Evolutionary conservation across 2,888 invertebrate genomes (phyloP), one percentile per base, ranked within the genome.

Genomic region (Dasypogon diadema): DNA sequence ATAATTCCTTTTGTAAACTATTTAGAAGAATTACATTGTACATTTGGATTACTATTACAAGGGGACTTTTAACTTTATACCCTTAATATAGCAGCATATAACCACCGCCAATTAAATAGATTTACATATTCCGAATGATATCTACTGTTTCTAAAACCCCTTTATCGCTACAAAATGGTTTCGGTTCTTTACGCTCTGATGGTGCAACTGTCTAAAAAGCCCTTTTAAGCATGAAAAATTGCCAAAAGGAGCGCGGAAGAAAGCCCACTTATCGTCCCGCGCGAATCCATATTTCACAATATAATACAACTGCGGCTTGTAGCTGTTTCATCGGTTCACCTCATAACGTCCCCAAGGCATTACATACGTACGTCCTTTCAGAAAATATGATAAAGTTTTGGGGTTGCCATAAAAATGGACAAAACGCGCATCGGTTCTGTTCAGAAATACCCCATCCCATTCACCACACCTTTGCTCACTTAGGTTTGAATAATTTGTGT

Each of bases 211-310:
- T 42, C 63, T 42, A 37, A 63, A 63, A 63, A 42, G 18, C 37
- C 37, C 34, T 42, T 60, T 63, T 63, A 37, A 42, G 42, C 37
- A 63, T 63, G 63, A 63, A 63, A 63, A 63, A 63, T 63, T 34
- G 63, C 63, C 37, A 18, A 63, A 37, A 26, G 60, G 30, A 60
- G 30, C 60, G 18, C 18, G 2, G 37, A 34, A 63, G 60, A 37
- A 48, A 63, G 18, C 63, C 37, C 63, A 10, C 42, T 10, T 63
- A 63, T 63, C 63, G 63, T 37, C 18, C 63, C 42, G 22, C 22
- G 26, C 42, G 63, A 30, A 63, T 1, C 63, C 63, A 63, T 63
- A 63, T 63, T 63, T 63, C 63, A 63, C 34, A 63, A 63, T 34
- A 63, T 63, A 63, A 34, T 63, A 63, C 63, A 37, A 22, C 30